phyloP scores from a whole-genome alignment of 2,113 vertebrate species.

The Balaenoptera acutorostrata region DNA sequence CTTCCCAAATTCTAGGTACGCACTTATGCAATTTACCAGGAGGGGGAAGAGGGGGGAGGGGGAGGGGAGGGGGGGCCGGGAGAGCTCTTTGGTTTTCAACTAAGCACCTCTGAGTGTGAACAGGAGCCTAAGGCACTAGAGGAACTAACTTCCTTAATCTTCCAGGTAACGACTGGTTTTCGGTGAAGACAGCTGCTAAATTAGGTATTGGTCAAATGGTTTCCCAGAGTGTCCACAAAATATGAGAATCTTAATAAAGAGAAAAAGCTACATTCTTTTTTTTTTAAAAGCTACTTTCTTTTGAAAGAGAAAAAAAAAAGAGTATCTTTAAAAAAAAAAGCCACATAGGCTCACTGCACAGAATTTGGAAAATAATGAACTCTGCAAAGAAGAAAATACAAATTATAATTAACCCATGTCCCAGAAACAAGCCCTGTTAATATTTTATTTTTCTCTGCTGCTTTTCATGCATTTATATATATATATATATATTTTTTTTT shows the following conservation, averaged over 20 bases:
- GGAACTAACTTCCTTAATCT: neutral
- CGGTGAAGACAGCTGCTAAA: neutral
- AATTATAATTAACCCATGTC: neutral
- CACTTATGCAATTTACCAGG: neutral
- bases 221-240: neutral
- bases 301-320: neutral
- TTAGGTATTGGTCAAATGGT: neutral
- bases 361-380: neutral
- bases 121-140: neutral
- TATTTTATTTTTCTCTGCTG: neutral
- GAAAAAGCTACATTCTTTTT: neutral
- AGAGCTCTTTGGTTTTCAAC: neutral
- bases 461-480: neutral
- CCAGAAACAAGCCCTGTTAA: neutral
- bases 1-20: neutral
- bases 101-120: neutral
- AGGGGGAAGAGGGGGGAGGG: fast-evolving
- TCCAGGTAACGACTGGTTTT: neutral
- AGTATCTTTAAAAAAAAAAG: neutral
- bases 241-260: neutral
- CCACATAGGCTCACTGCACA: neutral
- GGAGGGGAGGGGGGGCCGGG: too few species aligned
- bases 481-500: neutral
- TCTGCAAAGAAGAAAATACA: neutral
- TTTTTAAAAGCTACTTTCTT: neutral